These are phyloP conservation scores for Cricetomys ansorgei DNA, from an alignment of 2,113 vertebrate species.

Conservation along the genomic window DNA sequence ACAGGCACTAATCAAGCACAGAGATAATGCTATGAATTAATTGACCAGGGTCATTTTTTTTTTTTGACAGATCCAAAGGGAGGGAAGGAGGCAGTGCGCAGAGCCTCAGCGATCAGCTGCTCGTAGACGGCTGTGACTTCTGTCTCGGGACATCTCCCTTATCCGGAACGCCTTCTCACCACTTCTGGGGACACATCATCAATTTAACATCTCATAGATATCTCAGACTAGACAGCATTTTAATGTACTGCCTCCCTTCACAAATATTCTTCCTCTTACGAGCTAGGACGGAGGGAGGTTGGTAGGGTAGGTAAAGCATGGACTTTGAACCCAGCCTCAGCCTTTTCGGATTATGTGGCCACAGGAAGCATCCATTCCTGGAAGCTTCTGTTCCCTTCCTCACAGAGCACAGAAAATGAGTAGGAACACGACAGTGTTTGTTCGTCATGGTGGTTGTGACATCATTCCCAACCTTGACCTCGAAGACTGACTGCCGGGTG, in stretches of 20 bases:
- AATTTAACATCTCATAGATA: neutral
- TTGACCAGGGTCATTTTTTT: neutral
- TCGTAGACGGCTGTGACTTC: neutral
- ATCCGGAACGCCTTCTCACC: neutral
- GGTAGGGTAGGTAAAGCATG: neutral
- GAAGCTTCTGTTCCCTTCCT: neutral
- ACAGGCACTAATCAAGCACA: neutral
- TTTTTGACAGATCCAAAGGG: neutral
- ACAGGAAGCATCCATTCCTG: neutral
- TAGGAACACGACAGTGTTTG: neutral
- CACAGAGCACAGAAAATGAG: neutral
- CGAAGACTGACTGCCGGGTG: neutral
- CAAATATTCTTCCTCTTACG: slow-evolving; percentile 16
- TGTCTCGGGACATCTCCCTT: neutral
- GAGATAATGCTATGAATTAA: neutral
- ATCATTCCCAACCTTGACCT: neutral
- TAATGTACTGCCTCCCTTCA: neutral
- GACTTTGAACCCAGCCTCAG: neutral
- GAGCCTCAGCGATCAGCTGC: neutral
- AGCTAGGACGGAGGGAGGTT: neutral
- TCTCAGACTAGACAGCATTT: neutral
- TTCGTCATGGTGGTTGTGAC: neutral
- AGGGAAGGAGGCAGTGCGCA: neutral
- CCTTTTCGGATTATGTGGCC: neutral
- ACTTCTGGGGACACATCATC: neutral